Percentiles rank a stretch among this genome's conserved stretches.
Conservation (phyloP, 2,113 vertebrate genomes). For the Carassius carassius region DNA sequence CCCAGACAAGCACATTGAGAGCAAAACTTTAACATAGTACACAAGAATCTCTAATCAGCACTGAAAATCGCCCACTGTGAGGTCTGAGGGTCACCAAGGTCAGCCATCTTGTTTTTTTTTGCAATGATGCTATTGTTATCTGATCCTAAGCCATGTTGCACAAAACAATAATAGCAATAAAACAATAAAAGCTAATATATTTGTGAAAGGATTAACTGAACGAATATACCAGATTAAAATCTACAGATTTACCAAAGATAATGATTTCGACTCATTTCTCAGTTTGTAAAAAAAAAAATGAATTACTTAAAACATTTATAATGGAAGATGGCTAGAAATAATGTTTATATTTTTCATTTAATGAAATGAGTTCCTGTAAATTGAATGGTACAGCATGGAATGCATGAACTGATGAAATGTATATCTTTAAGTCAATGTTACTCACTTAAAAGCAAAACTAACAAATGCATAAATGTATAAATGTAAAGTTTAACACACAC, state of each 20-base stretch:
- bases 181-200: too few species aligned
- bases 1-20: neutral
- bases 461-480: neutral
- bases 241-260: neutral
- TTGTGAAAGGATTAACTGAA: neutral
- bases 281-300: neutral
- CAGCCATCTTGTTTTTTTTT: constrained; percentile 60
- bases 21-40: neutral
- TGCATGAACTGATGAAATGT: neutral
- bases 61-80: neutral
- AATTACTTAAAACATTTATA: neutral
- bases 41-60: neutral
- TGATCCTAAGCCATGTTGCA: constrained; percentile 47
- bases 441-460: neutral
- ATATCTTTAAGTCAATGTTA: neutral
- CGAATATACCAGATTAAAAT: neutral
- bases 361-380: neutral
- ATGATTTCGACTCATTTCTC: neutral
- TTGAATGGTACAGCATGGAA: neutral
- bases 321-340: neutral
- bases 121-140: constrained; percentile 50
- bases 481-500: neutral
- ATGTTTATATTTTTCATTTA: neutral
- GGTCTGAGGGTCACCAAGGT: neutral
- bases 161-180: neutral